Percentiles rank a stretch among this genome's conserved stretches.
phyloP scores from a whole-genome alignment of 2,888 invertebrate genomes.

The Eristalis intricaria region DNA sequence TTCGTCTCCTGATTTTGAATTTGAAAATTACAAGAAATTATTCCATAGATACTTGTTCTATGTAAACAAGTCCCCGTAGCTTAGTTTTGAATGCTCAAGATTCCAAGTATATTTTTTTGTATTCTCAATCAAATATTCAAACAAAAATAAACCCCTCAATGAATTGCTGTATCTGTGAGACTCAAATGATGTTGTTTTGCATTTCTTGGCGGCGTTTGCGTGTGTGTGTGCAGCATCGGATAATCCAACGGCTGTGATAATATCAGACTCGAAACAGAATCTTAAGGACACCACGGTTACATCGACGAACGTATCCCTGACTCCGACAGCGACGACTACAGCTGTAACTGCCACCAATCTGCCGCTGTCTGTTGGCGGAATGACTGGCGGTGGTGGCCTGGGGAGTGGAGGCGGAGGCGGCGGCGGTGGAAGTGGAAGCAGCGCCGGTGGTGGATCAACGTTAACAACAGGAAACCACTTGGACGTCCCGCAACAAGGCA shows the following conservation, averaged over 20 bases:
- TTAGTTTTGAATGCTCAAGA: conserved; percentile 53
- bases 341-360: conserved; percentile 76
- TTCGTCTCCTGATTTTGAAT: not conserved
- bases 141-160: not conserved
- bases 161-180: not conserved
- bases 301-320: conserved; percentile 81
- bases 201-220: conserved; percentile 27
- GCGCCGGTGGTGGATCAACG: conserved; percentile 75
- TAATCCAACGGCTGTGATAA: conserved; percentile 80
- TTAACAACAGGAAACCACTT: conserved; percentile 88
- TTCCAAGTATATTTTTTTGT: not conserved
- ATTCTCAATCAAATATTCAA: not conserved
- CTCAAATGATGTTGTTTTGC: conserved; percentile 15
- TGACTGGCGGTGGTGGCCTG: not conserved
- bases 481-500: conserved; percentile 88
- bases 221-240: conserved; percentile 76
- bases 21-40: conserved; percentile 11
- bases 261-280: conserved; percentile 81
- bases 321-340: conserved; percentile 78
- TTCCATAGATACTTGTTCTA: conserved; percentile 13
- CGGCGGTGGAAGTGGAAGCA: conserved; percentile 25
- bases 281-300: conserved; percentile 81
- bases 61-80: conserved; percentile 35
- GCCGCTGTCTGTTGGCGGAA: conserved; percentile 73
- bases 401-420: conserved; percentile 48